Conservation (phyloP, 2,113 vertebrate genomes). For the Rhinichthys klamathensis region DNA sequence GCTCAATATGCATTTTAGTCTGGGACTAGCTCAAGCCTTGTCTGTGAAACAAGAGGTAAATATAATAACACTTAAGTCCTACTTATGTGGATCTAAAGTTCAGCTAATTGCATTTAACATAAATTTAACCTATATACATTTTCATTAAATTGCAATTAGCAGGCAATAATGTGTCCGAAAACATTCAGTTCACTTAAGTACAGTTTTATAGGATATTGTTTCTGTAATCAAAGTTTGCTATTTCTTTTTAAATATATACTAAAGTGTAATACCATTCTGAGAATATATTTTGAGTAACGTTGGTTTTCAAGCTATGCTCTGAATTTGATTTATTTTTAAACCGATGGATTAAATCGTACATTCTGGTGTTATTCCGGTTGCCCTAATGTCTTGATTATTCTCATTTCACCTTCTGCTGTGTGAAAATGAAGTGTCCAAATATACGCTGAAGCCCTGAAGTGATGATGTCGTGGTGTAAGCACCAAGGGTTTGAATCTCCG, state of each 20-base stretch:
- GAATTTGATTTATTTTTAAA: not conserved
- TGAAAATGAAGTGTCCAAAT: slow-evolving; percentile 33
- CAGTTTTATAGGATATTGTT: not conserved
- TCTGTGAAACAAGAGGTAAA: no score
- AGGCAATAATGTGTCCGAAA: not conserved
- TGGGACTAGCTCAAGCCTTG: no score
- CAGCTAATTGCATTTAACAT: not conserved
- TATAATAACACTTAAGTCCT: not conserved
- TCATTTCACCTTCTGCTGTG: slow-evolving; percentile 28
- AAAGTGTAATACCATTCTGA: not conserved
- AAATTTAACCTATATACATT: not conserved
- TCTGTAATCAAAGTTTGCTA: no score
- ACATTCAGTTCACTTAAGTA: not conserved
- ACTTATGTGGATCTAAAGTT: not conserved
- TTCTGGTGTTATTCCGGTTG: slow-evolving; percentile 7
- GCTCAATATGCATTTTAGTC: no score
- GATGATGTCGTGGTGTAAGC: slow-evolving; percentile 22
- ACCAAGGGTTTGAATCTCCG: not conserved
- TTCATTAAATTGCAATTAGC: not conserved
- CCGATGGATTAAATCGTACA: not conserved
- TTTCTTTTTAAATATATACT: no score
- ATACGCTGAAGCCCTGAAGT: slow-evolving; percentile 9
- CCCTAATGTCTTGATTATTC: slow-evolving; percentile 16
- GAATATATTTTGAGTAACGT: not conserved
- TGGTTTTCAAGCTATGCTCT: not conserved